Evolutionary conservation across 2,113 vertebrate genomes (phyloP).

Genomic region (Chiloscyllium plagiosum): DNA sequence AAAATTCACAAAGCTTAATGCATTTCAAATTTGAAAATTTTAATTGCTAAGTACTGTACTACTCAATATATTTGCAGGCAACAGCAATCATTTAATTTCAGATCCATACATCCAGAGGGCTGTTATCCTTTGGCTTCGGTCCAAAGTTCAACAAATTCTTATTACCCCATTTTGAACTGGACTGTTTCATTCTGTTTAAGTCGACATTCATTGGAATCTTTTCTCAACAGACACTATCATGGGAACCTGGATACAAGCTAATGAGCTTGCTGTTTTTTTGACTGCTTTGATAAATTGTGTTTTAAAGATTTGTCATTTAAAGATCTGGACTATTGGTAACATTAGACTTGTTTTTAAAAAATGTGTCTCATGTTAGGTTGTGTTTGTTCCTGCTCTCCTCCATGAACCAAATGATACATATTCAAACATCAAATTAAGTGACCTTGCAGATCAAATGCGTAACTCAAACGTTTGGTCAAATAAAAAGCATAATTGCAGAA

Average conservation of each 20-base stretch:
- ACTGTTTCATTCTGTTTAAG: constrained; percentile 22
- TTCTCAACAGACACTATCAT: constrained; percentile 22
- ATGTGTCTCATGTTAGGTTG: not conserved
- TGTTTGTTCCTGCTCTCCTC: constrained; percentile 19
- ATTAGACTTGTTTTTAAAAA: constrained; percentile 31
- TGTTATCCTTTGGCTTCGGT: not conserved
- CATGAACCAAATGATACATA: not conserved
- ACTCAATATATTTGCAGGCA: constrained; percentile 15
- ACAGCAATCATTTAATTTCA: not conserved
- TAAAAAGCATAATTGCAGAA: not conserved
- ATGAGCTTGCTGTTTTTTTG: not conserved
- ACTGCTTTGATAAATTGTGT: not conserved
- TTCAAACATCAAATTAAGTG: constrained; percentile 11
- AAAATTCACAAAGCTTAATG: not conserved
- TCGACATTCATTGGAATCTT: constrained; percentile 19
- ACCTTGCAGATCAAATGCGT: not conserved
- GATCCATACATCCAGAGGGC: not conserved
- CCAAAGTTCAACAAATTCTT: constrained; percentile 27
- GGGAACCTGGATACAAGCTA: constrained; percentile 20
- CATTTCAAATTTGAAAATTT: not conserved
- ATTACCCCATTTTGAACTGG: not conserved
- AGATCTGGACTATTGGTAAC: constrained; percentile 17
- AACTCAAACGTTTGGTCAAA: too few species aligned
- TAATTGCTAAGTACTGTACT: not conserved
- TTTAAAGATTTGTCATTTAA: not conserved